Base-by-base conservation (phyloP, 2,888 invertebrate species). In the Xylophagus ater region DNA sequence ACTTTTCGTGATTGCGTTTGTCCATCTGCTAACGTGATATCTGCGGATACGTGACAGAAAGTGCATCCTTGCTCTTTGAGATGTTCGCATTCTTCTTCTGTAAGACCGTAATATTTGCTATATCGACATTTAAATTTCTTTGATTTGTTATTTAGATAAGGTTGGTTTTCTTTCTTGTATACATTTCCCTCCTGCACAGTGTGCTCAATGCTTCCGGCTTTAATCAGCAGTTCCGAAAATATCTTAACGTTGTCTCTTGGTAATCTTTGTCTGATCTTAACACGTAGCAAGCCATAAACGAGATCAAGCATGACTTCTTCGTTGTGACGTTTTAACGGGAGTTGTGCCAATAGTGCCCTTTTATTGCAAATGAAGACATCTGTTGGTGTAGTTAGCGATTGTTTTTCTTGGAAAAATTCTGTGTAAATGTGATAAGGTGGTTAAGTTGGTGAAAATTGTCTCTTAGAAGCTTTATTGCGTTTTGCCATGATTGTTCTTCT, bases 251-350 rank as follows among this genome's bases (percentile, higher is more conserved):
- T 49, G 10, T 53, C 53, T 23, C 60, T 56, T 8, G 57, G 18
- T 24, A 61, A 56, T 26, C 57, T 51, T 38, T 60, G 54, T 18
- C 61, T 58, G 40, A 59, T 60, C 31, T 58, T 60, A 23, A 59
- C 48, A 37, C 54, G 52, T 15, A 60, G 41, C 39, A 62, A 44
- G 4, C 61, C 58, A 33, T 60, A 60, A 19, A 59, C 46, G 15
- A 62, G 53, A 43, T 60, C 60, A 42, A 62, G 41, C 28, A 60
- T 55, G 6, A 55, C 54, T 29, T 57, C 53, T 39, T 60, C 60
- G 19, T 54, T 20, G 3, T 34, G 40, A 4, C 43, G 36, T 21
- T 24, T 12, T 7, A 15, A 34, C 1, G 29, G 13, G 19, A 45
- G 31, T 17, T 44, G 42, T 5, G 44, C 29, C 26, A 48, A 43